These are phyloP conservation scores for Diploscapter pachys DNA, from an alignment of 1,140 invertebrate genomes.

Conservation along the genomic window DNA sequence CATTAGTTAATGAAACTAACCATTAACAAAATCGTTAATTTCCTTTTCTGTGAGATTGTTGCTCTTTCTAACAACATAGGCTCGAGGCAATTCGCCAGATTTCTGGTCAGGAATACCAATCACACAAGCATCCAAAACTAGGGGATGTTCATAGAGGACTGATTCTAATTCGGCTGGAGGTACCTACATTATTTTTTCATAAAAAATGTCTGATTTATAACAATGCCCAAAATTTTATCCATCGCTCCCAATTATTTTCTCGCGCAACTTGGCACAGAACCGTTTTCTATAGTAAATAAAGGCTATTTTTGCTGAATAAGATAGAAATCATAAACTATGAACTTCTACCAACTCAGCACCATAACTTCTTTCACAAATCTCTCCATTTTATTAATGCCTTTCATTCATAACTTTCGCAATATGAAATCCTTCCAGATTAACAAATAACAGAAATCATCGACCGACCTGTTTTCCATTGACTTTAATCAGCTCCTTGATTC, in stretches of 20 bases:
- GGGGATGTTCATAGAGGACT: slow-evolving; percentile 17
- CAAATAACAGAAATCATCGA: not conserved
- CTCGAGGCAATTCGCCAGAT: slow-evolving; percentile 21
- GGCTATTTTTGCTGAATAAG: not conserved
- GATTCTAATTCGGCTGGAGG: slow-evolving; percentile 28
- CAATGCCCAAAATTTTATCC: too few relatives aligned
- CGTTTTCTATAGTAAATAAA: not conserved
- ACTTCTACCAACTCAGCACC: too few relatives aligned
- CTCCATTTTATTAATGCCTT: too few relatives aligned
- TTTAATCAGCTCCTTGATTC: slow-evolving; percentile 32
- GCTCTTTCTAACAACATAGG: slow-evolving; percentile 19
- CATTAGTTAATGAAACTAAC: not conserved
- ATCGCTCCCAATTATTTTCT: too few relatives aligned
- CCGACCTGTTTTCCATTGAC: slow-evolving; percentile 29
- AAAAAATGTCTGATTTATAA: not conserved
- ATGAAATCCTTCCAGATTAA: too few relatives aligned
- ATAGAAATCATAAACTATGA: too few relatives aligned
- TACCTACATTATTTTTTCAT: not conserved
- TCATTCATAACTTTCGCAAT: too few relatives aligned
- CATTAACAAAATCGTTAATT: slow-evolving; percentile 23
- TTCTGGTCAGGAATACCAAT: slow-evolving; percentile 21
- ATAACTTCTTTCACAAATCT: too few relatives aligned
- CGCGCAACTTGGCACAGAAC: not conserved
- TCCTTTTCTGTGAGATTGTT: slow-evolving; percentile 7
- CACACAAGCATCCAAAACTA: slow-evolving; percentile 19